Percentiles rank a stretch among this genome's conserved stretches.
These are phyloP conservation scores for Thunnus thynnus DNA, from an alignment of 2,113 vertebrate genomes.

Conservation along the genomic window DNA sequence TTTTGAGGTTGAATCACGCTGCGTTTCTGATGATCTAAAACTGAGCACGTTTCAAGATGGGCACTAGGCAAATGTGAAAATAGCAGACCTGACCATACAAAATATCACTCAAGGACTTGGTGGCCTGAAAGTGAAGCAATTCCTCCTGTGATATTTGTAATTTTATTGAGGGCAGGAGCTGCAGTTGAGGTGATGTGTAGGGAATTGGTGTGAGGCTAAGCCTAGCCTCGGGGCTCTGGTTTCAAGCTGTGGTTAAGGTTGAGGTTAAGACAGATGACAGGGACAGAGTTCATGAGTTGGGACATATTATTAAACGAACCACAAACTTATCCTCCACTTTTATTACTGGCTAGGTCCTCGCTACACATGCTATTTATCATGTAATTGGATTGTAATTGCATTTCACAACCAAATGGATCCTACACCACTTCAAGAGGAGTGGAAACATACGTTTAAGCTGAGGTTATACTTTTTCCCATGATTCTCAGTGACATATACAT, in stretches of 20 bases:
- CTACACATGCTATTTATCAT: constrained; percentile 80
- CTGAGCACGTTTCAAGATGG: constrained; percentile 51
- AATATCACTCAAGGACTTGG: constrained; percentile 60
- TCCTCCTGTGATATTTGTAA: constrained; percentile 74
- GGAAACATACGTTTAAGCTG: constrained; percentile 61
- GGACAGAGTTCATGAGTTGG: constrained; percentile 80
- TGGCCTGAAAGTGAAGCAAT: constrained; percentile 67
- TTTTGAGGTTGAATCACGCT: constrained; percentile 35
- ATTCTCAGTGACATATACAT: constrained; percentile 54
- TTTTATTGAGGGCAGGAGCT: constrained; percentile 76
- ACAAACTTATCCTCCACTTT: constrained; percentile 82
- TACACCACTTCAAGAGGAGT: constrained; percentile 66
- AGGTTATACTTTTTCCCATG: constrained; percentile 51
- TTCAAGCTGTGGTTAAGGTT: constrained; percentile 80
- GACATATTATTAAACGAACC: constrained; percentile 82
- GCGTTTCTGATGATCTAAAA: constrained; percentile 51
- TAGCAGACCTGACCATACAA: constrained; percentile 43
- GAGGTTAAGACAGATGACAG: constrained; percentile 79
- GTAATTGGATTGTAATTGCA: constrained; percentile 84
- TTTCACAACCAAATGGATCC: constrained; percentile 69
- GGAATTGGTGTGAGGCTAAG: constrained; percentile 70
- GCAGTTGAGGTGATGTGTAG: constrained; percentile 72
- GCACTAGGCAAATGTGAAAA: constrained; percentile 56
- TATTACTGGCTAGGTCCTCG: constrained; percentile 76
- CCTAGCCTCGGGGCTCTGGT: constrained; percentile 65